A percentile compares a stretch with the other conserved stretches of the same genome.
Evolutionary conservation across 23 tunicate species (phyloP).

Genomic region (Styela clava): DNA sequence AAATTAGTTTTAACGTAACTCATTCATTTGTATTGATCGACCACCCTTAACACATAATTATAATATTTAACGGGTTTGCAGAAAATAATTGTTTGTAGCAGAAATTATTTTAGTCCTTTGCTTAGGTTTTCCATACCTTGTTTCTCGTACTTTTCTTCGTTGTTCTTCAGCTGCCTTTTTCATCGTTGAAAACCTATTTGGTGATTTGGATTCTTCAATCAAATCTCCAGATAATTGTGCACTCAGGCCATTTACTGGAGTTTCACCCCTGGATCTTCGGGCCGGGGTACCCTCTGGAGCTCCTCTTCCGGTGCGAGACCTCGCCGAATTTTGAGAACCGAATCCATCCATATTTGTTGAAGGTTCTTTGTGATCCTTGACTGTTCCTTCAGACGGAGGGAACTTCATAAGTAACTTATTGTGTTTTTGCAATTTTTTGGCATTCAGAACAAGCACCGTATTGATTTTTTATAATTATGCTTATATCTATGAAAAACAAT

Average conservation of each 20-base stretch:
- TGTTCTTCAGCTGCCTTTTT: slow-evolving; percentile 81
- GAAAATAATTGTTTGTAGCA: too few relatives aligned
- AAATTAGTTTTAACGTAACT: too few relatives aligned
- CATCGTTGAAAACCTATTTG: slow-evolving; percentile 54
- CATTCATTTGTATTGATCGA: too few relatives aligned
- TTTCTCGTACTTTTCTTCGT: slow-evolving; percentile 62
- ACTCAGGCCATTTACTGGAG: slow-evolving; percentile 1
- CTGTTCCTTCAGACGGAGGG: neutral
- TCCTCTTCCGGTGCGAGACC: neutral
- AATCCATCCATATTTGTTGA: neutral
- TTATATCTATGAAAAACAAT: too few relatives aligned
- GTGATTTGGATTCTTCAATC: slow-evolving; percentile 1
- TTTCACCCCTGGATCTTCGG: neutral
- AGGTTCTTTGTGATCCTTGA: neutral
- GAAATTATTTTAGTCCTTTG: too few relatives aligned
- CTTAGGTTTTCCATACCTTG: too few relatives aligned
- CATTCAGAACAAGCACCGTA: too few relatives aligned
- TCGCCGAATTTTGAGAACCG: neutral
- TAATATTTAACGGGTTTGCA: too few relatives aligned
- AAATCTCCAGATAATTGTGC: neutral
- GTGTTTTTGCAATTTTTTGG: neutral
- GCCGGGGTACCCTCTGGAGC: neutral
- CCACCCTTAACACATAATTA: too few relatives aligned
- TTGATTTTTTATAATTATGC: too few relatives aligned
- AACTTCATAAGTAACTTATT: neutral